Percentiles rank a stretch among this genome's conserved stretches.
These are phyloP conservation scores for Apis mellifera DNA, from an alignment of 1,140 invertebrate species.

Conservation along the genomic window DNA sequence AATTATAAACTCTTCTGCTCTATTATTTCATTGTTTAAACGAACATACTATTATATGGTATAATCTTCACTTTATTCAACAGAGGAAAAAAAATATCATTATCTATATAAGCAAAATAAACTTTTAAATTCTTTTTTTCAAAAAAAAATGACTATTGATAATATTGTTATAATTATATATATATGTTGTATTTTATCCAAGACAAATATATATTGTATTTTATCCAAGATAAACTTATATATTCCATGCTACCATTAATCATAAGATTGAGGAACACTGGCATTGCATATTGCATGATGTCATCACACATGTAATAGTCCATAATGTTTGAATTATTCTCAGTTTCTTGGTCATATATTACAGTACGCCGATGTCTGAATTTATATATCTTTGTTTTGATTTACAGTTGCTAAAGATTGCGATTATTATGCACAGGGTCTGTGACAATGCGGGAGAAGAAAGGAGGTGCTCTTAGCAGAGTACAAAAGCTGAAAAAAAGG, in stretches of 20 bases:
- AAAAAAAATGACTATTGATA: conserved; percentile 21
- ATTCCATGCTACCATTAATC: conserved; percentile 36
- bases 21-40: conserved; percentile 7
- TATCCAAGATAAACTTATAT: conserved; percentile 25
- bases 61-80: conserved; percentile 6
- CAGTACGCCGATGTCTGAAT: conserved; percentile 31
- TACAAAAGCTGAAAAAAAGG: conserved; percentile 95
- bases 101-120: conserved; percentile 14
- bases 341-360: conserved; percentile 52
- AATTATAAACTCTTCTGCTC: conserved; percentile 20
- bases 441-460: conserved; percentile 95
- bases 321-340: conserved; percentile 55
- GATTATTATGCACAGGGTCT: conserved; percentile 70
- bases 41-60: background rate
- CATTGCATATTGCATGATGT: conserved; percentile 51
- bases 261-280: conserved; percentile 46
- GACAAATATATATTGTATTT: conserved; percentile 11
- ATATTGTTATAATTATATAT: conserved; percentile 6
- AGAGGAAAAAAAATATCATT: conserved; percentile 14
- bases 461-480: conserved; percentile 91
- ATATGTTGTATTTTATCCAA: conserved; percentile 19
- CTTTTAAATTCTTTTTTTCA: background rate
- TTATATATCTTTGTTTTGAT: conserved; percentile 33
- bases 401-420: conserved; percentile 54
- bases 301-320: conserved; percentile 49